A percentile compares a stretch with the other conserved stretches of the same genome.
Evolutionary conservation across 2,888 invertebrate genomes (phyloP).

Genomic region (Neuroscelio doddi): DNA sequence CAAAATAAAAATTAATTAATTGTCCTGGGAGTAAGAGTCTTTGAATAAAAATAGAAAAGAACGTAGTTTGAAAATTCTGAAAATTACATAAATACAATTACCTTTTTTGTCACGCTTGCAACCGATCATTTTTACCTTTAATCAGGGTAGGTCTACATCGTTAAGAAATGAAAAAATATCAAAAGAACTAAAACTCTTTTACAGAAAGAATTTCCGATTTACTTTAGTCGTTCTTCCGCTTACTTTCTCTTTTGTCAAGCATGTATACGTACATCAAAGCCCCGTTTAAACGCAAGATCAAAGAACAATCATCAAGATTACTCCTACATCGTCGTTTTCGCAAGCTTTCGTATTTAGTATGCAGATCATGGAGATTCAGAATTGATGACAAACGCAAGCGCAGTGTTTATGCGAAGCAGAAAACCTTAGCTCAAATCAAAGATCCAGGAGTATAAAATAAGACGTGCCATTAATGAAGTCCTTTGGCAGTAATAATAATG

Average conservation of each 20-base stretch:
- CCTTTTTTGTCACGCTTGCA: no score
- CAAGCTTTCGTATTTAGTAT: conserved; percentile 29
- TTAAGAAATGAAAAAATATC: background rate
- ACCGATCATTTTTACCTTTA: no score
- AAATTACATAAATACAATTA: no score
- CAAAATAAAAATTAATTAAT: no score
- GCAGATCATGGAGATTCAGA: conserved; percentile 21
- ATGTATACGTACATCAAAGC: conserved; percentile 18
- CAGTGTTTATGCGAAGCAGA: background rate
- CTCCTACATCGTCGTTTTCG: conserved; percentile 24
- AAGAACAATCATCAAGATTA: conserved; percentile 39
- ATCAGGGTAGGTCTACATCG: no score
- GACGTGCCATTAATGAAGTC: background rate
- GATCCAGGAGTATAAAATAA: conserved; percentile 9
- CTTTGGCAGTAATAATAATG: background rate
- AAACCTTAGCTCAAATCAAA: conserved; percentile 12
- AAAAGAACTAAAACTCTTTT: conserved; percentile 3
- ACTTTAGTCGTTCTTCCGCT: conserved; percentile 14
- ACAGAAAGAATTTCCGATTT: conserved; percentile 18
- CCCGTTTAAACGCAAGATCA: conserved; percentile 30
- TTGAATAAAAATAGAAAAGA: no score
- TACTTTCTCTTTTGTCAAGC: conserved; percentile 17
- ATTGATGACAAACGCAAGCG: conserved; percentile 14
- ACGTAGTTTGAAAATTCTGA: no score
- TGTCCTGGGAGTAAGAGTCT: no score